These are phyloP conservation scores for Anthoscopus minutus DNA, from an alignment of 2,113 vertebrate genomes.

Conservation along the genomic window DNA sequence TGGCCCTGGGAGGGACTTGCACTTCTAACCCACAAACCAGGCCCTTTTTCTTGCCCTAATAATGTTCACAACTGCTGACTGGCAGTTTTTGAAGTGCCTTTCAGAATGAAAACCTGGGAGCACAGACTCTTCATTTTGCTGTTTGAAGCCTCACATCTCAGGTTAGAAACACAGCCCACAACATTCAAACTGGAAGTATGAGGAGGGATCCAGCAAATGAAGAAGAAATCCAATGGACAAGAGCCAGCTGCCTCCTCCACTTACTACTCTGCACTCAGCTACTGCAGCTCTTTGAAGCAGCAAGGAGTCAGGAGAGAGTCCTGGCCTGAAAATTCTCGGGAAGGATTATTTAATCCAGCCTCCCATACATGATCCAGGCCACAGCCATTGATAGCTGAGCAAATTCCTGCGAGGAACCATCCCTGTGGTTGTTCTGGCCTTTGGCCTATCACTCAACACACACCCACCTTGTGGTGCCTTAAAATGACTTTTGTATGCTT, in stretches of 20 bases:
- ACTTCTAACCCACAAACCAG: not conserved
- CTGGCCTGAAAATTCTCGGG: not conserved
- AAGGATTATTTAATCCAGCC: not conserved
- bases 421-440: not conserved
- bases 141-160: not conserved
- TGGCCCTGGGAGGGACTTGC: accelerated
- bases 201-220: not conserved
- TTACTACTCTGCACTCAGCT: not conserved
- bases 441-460: not conserved
- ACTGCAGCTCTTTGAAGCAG: not conserved
- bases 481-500: not conserved
- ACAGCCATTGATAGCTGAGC: not conserved
- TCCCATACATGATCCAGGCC: not conserved
- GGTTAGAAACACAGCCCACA: not conserved
- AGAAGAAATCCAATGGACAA: not conserved
- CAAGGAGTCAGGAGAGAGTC: not conserved
- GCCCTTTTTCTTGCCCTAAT: not conserved
- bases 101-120: not conserved
- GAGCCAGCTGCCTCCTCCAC: not conserved
- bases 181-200: not conserved
- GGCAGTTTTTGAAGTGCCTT: not conserved
- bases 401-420: not conserved
- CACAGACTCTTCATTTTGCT: not conserved
- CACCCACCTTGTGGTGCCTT: not conserved
- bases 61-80: not conserved